These are phyloP conservation scores for Eurytemora carolleeae DNA, from an alignment of 1,140 invertebrate genomes.

Conservation along the genomic window DNA sequence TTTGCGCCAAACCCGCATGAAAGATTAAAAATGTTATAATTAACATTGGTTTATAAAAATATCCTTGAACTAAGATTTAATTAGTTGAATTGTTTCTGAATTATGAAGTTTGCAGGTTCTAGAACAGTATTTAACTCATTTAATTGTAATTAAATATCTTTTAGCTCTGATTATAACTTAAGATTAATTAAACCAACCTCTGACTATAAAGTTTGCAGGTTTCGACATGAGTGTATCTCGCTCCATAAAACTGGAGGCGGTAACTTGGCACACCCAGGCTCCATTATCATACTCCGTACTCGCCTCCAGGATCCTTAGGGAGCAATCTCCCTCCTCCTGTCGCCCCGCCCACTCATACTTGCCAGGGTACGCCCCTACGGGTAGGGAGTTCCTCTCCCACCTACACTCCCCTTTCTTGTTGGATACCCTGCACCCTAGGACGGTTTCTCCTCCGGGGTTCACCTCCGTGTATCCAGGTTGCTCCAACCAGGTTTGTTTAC, in stretches of 20 bases:
- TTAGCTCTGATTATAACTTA: too few species aligned
- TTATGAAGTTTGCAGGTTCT: too few species aligned
- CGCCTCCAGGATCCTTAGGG: slow-evolving; percentile 56
- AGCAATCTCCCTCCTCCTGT: slow-evolving; percentile 47
- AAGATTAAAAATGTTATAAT: too few species aligned
- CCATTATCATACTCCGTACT: slow-evolving; percentile 68
- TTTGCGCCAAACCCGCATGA: too few species aligned
- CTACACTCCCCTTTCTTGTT: slow-evolving; percentile 14
- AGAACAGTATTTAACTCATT: too few species aligned
- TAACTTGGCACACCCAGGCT: slow-evolving; percentile 66
- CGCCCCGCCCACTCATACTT: slow-evolving; percentile 67
- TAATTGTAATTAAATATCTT: too few species aligned
- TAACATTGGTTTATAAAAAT: too few species aligned
- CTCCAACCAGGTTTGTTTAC: too few species aligned
- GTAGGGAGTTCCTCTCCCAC: slow-evolving; percentile 13
- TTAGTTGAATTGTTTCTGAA: too few species aligned
- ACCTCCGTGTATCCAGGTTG: slow-evolving; percentile 14
- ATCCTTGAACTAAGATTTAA: too few species aligned
- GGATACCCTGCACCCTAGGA: slow-evolving; percentile 4
- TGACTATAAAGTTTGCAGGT: slow-evolving; percentile 56
- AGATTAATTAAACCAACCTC: slow-evolving; percentile 53
- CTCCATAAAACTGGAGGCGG: slow-evolving; percentile 51
- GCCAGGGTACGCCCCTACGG: slow-evolving; percentile 48
- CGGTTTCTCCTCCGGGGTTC: slow-evolving; percentile 9
- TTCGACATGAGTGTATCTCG: slow-evolving; percentile 63